phyloP scores from a whole-genome alignment of 2,797 vertebrate species.

The Delichon dasypus region DNA sequence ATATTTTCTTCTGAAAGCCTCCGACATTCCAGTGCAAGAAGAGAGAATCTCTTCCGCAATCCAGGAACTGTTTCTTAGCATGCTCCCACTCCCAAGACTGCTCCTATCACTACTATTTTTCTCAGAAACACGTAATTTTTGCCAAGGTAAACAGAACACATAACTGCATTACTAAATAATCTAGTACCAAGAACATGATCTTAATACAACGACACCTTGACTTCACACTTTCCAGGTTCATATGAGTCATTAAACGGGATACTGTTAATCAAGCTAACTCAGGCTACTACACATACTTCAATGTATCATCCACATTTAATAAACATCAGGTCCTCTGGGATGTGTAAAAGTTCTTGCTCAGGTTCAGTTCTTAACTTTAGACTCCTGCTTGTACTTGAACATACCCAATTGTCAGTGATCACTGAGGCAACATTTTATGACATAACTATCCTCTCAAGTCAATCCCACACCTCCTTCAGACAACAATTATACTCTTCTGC shows the following conservation, averaged over 20 bases:
- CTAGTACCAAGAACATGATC: neutral
- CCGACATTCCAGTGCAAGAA: neutral
- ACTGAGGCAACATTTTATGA: fast-evolving
- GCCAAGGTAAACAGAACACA: neutral
- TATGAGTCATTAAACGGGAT: neutral
- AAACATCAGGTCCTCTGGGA: neutral
- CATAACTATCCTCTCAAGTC: neutral
- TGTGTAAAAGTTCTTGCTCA: neutral
- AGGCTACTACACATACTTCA: neutral
- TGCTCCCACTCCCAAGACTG: neutral
- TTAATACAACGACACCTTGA: neutral
- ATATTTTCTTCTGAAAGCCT: neutral
- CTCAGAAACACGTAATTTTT: neutral
- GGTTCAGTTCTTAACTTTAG: neutral
- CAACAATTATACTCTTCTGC: neutral
- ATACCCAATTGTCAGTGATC: neutral
- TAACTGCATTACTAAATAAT: neutral
- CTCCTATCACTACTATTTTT: neutral
- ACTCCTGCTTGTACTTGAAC: neutral
- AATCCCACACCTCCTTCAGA: neutral
- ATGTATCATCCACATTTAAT: neutral
- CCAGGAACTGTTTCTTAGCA: neutral
- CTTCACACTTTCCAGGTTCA: neutral
- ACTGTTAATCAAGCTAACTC: neutral
- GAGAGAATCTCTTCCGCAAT: neutral